These are phyloP conservation scores for Calephelis virginiensis DNA, from an alignment of 1,140 invertebrate genomes.

Conservation along the genomic window DNA sequence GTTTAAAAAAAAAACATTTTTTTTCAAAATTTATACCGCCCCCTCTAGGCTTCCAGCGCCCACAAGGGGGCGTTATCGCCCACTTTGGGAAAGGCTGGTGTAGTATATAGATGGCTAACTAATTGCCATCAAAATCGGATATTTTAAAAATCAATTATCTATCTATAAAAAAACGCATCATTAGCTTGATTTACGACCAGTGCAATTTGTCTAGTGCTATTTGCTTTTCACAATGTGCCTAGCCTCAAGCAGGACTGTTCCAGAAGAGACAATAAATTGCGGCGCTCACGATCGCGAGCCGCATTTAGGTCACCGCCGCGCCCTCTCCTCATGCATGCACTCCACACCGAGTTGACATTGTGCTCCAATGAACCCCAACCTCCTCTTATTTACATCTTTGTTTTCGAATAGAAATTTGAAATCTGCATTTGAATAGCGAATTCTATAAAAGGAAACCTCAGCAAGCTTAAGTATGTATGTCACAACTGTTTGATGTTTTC, in stretches of 20 bases:
- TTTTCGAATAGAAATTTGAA: constrained; percentile 13
- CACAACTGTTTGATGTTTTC: constrained; percentile 16
- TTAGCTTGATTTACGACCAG: neutral
- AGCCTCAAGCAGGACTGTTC: constrained; percentile 34
- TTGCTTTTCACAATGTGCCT: constrained; percentile 36
- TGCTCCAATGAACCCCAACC: constrained; percentile 10
- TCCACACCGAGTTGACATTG: constrained; percentile 12
- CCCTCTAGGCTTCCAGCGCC: too few relatives aligned
- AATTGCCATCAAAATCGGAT: too few relatives aligned
- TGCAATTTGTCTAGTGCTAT: constrained; percentile 12
- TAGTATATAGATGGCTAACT: too few relatives aligned
- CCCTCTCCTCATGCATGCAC: constrained; percentile 24
- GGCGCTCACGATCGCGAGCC: constrained; percentile 46
- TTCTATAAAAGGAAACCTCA: constrained; percentile 14
- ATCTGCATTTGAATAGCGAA: constrained; percentile 15
- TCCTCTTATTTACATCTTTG: constrained; percentile 15
- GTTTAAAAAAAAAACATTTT: too few relatives aligned
- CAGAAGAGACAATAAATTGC: constrained; percentile 57
- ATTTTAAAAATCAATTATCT: too few relatives aligned
- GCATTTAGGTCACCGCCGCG: constrained; percentile 55
- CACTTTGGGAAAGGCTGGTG: too few relatives aligned
- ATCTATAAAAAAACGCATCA: too few relatives aligned
- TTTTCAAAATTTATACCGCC: too few relatives aligned
- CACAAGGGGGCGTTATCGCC: too few relatives aligned
- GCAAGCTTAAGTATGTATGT: constrained; percentile 16